Base-by-base conservation (phyloP, 2,113 vertebrate genomes). In the Dasyurus viverrinus region DNA sequence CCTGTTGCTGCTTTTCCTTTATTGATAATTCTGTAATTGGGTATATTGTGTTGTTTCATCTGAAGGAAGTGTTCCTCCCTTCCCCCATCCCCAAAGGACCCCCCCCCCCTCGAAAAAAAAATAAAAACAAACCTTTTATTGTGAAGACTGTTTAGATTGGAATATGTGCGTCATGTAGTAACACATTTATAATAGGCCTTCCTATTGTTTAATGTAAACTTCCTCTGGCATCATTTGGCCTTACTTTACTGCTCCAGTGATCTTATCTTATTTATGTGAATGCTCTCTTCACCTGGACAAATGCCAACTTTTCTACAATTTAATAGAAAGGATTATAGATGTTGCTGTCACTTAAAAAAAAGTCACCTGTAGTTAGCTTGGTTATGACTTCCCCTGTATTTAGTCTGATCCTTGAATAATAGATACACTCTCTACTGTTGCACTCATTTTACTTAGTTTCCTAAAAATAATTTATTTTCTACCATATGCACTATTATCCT, bases 191-290 rank as follows among this genome's bases (percentile, higher is more conserved):
- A 60, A 16, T 91, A 84, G 19, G 47, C 46, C 60, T 52, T 90
- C 26, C 92, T n/a, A 24, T 91, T 23, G 36, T 92, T 30, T 16
- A 36, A 22, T 50, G 1, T 19, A 7, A 91, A 48, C 14, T 0
- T 8, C 26, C 48, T 93, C 60, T 3, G 48, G 2, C 5, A 6
- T n/a, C 14, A 2, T 90, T 93, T 91, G 42, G 1, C 54, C 68
- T 84, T 96, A 52, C 27, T 93, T 46, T 92, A 68, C 91, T 68
- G 30, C 57, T 68, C 57, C 57, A 60, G 10, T 60, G 27, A 60
- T 60, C 57, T 68, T 27, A 8, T 68, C 11, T 68, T 27, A 68
- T 68, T 30, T 68, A 11, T 68, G 27, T 68, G 57, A 68, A 36
- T 68, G 30, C 30, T 36, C 1, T 36, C 12, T 14, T 68, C 30